phyloP scores from a whole-genome alignment of 2,113 vertebrate species.

The Chlamydotis undulata region DNA sequence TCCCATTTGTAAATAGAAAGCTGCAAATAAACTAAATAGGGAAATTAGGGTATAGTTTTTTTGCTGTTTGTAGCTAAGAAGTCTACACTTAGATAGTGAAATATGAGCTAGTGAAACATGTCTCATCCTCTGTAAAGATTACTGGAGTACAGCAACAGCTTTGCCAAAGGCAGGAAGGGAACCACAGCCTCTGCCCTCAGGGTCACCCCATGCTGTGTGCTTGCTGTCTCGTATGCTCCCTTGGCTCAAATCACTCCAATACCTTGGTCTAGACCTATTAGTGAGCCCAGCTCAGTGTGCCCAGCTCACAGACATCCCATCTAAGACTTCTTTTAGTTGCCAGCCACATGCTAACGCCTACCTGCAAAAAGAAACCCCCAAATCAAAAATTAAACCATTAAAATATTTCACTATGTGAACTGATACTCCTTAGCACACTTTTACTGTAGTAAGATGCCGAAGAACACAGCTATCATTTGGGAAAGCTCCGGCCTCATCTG shows the following conservation, averaged over 20 bases:
- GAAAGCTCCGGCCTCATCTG: neutral
- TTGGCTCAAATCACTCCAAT: neutral
- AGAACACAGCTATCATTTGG: neutral
- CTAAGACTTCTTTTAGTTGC: neutral
- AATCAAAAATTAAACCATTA: neutral
- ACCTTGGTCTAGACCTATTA: neutral
- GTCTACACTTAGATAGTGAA: neutral
- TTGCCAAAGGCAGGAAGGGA: neutral
- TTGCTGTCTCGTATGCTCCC: neutral
- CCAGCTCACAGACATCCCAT: neutral
- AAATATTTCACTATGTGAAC: neutral
- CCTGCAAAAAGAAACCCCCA: neutral
- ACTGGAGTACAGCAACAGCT: neutral
- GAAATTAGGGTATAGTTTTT: neutral
- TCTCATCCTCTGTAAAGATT: neutral
- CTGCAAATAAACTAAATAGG: neutral
- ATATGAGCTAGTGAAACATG: neutral
- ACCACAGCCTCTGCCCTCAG: neutral
- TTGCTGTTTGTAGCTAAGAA: neutral
- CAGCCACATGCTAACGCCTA: neutral
- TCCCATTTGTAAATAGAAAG: neutral
- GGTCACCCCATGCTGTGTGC: neutral
- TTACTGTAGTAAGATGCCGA: neutral
- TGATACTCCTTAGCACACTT: neutral
- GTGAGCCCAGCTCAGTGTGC: neutral